Base-by-base conservation (phyloP, 2,888 invertebrate genomes). In the Apomyelois bistriatella region DNA sequence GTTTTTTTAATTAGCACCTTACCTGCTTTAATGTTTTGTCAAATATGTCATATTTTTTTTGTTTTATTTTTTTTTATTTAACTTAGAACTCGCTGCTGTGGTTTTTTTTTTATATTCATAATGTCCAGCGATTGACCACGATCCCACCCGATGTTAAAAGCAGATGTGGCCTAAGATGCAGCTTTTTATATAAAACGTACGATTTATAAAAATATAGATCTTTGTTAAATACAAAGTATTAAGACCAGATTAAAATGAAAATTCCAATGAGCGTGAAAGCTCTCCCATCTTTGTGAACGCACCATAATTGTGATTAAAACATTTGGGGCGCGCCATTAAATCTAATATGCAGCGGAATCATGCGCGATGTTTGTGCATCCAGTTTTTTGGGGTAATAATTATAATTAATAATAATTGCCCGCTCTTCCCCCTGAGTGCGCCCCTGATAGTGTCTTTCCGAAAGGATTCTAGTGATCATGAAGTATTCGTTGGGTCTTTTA, bases 301-400 rank as follows among this genome's bases (percentile, higher is more conserved):
- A 48, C 62, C 74, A 59, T 72, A 74, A 73, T 71, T 68, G 81
- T 82, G 81, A 83, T 84, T 82, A 83, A 84, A 83, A 82, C 82
- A 82, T 85, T 81, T 78, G 78, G 74, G 73, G 76, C 74, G 79
- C 72, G 76, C 82, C 82, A 82, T 85, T 82, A 85, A 84, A 86
- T 86, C 82, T 85, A 84, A 85, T 84, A 86, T 85, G 85, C 84
- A 85, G 69, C 72, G 76, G 81, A 82, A 82, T 80, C 81, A 80
- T 78, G 76, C 66, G 73, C 72, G 72, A 75, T 76, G 76, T 70
- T 67, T 67, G 66, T 62, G 66, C 69, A 72, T 79, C 70, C 74
- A 76, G 74, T 75, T 76, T 82, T 81, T 80, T 65, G 67, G 64
- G 58, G 69, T 73, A 72, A 77, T 74, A 71, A 76, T 78, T 67